Conservation (phyloP, 1,140 invertebrate species). For the Hylyphantes graminicola region DNA sequence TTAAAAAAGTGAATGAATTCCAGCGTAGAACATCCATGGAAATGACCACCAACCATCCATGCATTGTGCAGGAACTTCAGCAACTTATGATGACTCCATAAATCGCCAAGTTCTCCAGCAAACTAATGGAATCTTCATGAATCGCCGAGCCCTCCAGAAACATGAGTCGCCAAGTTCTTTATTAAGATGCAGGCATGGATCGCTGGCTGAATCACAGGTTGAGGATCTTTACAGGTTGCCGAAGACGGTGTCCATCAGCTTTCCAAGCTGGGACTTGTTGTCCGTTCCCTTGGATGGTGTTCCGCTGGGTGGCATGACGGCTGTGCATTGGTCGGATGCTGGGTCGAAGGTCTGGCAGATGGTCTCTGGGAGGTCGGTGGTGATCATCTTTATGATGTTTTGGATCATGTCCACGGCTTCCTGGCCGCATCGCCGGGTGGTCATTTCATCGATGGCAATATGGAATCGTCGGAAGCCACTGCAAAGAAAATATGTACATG, state of each 20-base stretch:
- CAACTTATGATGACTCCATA: background rate
- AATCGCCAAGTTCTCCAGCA: background rate
- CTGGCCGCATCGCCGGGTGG: slow-evolving; percentile 61
- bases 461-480: slow-evolving; percentile 52
- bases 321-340: slow-evolving; percentile 30
- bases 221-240: slow-evolving; percentile 36
- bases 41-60: no score
- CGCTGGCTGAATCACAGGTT: slow-evolving; percentile 43
- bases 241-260: slow-evolving; percentile 46
- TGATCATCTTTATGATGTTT: slow-evolving; percentile 61
- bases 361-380: slow-evolving; percentile 62
- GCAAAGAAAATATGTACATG: slow-evolving; percentile 1
- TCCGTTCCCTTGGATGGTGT: slow-evolving; percentile 56
- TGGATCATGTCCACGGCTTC: slow-evolving; percentile 61
- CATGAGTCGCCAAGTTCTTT: no score
- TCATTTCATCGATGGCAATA: background rate
- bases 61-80: background rate
- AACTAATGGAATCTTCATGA: background rate
- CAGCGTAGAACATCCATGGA: slow-evolving; percentile 13
- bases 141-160: background rate
- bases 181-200: background rate
- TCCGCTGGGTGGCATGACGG: slow-evolving; percentile 47
- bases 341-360: slow-evolving; percentile 61
- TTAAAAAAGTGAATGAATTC: slow-evolving; percentile 12
- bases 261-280: slow-evolving; percentile 29